A percentile compares a stretch with the other conserved stretches of the same genome.
phyloP scores from a whole-genome alignment of 2,888 invertebrate genomes.

The Drepana falcataria region DNA sequence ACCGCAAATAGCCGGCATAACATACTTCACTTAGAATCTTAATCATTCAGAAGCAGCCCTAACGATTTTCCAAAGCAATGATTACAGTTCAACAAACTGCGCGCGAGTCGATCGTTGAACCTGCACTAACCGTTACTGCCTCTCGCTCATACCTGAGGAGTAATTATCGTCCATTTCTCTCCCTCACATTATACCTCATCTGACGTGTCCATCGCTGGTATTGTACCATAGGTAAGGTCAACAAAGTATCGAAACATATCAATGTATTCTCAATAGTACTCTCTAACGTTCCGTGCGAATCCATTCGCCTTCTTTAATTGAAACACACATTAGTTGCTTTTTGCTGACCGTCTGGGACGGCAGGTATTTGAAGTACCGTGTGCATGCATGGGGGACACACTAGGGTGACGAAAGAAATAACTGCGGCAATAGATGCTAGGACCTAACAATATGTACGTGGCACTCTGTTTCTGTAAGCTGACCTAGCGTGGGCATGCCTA shows the following conservation, averaged over 20 bases:
- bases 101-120: constrained; percentile 75
- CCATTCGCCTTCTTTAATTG: constrained; percentile 1
- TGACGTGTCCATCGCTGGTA: constrained; percentile 49
- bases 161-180: constrained; percentile 34
- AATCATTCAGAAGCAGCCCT: constrained; percentile 42
- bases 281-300: neutral
- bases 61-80: constrained; percentile 70
- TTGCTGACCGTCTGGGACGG: too few species aligned
- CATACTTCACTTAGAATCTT: neutral
- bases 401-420: too few species aligned
- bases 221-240: constrained; percentile 41
- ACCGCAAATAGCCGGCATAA: too few species aligned
- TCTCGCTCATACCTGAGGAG: constrained; percentile 44
- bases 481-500: too few species aligned
- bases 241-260: constrained; percentile 20
- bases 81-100: constrained; percentile 77
- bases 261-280: constrained; percentile 23
- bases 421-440: too few species aligned
- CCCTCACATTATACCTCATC: constrained; percentile 48
- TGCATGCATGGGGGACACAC: too few species aligned
- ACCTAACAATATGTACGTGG: too few species aligned
- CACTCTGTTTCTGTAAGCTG: too few species aligned
- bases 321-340: neutral
- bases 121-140: constrained; percentile 55
- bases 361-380: neutral